phyloP scores from a whole-genome alignment of 2,797 vertebrate genomes.

The Halcyon chelicuti region DNA sequence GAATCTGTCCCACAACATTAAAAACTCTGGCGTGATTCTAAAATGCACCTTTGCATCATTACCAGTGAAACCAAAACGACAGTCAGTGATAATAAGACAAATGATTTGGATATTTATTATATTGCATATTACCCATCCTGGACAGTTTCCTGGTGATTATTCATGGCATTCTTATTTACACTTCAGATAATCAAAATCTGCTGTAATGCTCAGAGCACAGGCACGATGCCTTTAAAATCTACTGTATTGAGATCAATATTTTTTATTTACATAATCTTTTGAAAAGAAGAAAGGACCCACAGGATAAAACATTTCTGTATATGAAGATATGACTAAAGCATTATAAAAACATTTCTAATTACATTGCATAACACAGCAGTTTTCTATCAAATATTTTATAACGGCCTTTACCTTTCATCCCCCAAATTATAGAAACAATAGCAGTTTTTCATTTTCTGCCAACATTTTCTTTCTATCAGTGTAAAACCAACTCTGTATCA shows the following conservation, averaged over 20 bases:
- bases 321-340: background rate
- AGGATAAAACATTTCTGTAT: background rate
- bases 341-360: slow-evolving; percentile 14
- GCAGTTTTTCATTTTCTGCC: slow-evolving; percentile 61
- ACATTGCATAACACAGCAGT: background rate
- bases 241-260: background rate
- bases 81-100: background rate
- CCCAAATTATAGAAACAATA: background rate
- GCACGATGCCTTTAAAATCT: background rate
- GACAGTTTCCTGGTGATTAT: background rate
- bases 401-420: slow-evolving; percentile 29
- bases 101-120: background rate
- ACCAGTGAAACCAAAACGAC: background rate
- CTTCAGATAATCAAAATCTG: background rate
- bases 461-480: slow-evolving; percentile 18
- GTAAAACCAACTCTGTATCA: slow-evolving; percentile 45
- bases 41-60: background rate
- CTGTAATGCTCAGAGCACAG: background rate
- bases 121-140: background rate
- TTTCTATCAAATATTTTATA: slow-evolving; percentile 16
- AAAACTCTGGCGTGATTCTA: background rate
- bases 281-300: background rate
- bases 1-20: background rate
- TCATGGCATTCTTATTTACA: background rate
- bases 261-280: slow-evolving; percentile 12